phyloP scores from a whole-genome alignment of 92 coral and sea anemone genomes.

The Metridium senile region DNA sequence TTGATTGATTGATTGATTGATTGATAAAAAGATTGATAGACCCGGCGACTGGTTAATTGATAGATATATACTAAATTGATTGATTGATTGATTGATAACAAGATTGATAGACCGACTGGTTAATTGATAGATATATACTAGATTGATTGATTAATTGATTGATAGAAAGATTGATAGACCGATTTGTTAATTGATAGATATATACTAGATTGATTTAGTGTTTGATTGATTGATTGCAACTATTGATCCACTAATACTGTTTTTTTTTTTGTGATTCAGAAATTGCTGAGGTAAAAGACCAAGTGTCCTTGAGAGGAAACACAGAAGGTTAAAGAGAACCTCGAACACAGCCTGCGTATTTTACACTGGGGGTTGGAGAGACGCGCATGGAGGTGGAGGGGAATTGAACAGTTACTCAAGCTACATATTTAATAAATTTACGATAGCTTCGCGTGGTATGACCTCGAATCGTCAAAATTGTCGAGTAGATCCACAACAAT shows the following conservation, averaged over 20 bases:
- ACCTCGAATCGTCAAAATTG: too few species aligned
- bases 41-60: neutral
- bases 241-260: neutral
- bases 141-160: neutral
- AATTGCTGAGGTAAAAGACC: conserved; percentile 95
- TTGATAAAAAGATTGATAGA: neutral
- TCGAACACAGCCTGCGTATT: too few species aligned
- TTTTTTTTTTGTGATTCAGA: conserved; percentile 49
- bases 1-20: neutral
- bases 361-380: too few species aligned
- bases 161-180: neutral
- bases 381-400: too few species aligned
- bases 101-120: neutral
- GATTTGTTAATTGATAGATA: neutral
- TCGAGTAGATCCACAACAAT: too few species aligned
- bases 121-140: too few species aligned
- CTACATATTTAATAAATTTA: too few species aligned
- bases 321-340: conserved; percentile 24
- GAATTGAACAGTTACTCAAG: too few species aligned
- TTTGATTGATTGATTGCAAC: neutral
- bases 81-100: neutral
- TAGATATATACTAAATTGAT: too few species aligned
- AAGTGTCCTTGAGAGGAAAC: conserved; percentile 80
- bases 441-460: too few species aligned
- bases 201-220: neutral